Evolutionary conservation across 2,888 invertebrate genomes (phyloP), one percentile per base, ranked within the genome.

Genomic region (Spodoptera exigua): DNA sequence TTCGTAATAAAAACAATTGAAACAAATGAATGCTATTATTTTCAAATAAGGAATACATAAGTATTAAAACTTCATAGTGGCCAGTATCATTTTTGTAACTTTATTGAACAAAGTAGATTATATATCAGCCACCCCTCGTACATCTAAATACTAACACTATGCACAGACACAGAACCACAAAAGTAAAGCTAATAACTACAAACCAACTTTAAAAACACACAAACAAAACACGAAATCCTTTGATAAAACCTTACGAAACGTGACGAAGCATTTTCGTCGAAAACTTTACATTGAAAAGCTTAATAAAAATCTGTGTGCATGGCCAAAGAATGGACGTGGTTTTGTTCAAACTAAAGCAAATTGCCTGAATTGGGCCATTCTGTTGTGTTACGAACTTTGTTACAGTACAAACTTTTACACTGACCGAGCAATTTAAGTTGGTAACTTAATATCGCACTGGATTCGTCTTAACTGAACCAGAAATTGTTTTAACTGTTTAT

Each of bases 351-450:
- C 74, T 78, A 76, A 70, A 82, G 73, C 75, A 74, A 80, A 81
- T 84, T 83, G 81, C 73, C 67, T 73, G 76, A 84, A 81, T 80
- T 78, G 76, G 62, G 74, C 76, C 80, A 70, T 84, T 84, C 79
- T 82, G 80, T 80, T 79, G 79, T 80, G 82, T 76, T 78, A 81
- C 53, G 69, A 83, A 88, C 85, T 85, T 84, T 79, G 85, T 80
- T 81, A 82, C 82, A 79, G 84, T 81, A 80, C 78, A 82, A 86
- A 89, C 84, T 88, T 90, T 79, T 49, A 63, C 79, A 69, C 81
- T 79, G 81, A 80, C 82, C 84, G 74, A 74, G 75, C 86, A 87
- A 88, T 89, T 84, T 84, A 86, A 88, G 82, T 88, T 86, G 49
- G 76, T 73, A 49, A 64, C 59, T 67, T 67, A 60, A 57, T 41